Evolutionary conservation across 2,113 vertebrate species (phyloP).

Genomic region (Zosterops pallidus): DNA sequence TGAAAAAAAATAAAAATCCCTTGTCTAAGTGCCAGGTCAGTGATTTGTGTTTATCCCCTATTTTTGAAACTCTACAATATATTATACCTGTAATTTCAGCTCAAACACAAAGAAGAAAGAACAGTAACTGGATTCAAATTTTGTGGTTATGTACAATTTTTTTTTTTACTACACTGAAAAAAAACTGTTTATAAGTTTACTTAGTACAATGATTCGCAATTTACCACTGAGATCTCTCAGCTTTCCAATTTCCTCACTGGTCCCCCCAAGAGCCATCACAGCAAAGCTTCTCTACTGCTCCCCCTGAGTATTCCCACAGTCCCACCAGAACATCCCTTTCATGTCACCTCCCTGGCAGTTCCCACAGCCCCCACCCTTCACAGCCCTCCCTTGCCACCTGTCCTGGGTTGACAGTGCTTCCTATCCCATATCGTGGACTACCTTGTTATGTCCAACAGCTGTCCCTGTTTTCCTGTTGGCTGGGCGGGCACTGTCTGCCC

Average conservation of each 20-base stretch:
- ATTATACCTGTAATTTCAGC: neutral
- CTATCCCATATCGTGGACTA: too few relatives aligned
- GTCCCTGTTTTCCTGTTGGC: too few relatives aligned
- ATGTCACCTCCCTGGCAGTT: neutral
- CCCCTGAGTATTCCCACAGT: neutral
- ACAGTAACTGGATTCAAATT: neutral
- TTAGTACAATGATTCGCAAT: neutral
- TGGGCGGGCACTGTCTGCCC: too few relatives aligned
- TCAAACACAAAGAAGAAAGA: neutral
- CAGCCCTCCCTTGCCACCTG: neutral
- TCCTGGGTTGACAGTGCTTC: too few relatives aligned
- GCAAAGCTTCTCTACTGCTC: neutral
- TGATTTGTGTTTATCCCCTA: neutral
- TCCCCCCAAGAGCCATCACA: neutral
- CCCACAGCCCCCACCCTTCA: too few relatives aligned
- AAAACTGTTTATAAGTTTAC: neutral
- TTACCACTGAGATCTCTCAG: slow-evolving; percentile 90
- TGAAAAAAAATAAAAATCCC: neutral
- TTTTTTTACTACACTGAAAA: neutral
- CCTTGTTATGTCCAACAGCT: too few relatives aligned
- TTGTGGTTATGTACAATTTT: neutral
- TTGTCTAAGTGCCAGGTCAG: neutral
- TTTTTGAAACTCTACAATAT: neutral
- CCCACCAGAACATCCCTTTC: neutral
- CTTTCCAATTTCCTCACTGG: slow-evolving; percentile 85